These are phyloP conservation scores for Bibio marci DNA, from an alignment of 2,888 invertebrate species.

Conservation along the genomic window DNA sequence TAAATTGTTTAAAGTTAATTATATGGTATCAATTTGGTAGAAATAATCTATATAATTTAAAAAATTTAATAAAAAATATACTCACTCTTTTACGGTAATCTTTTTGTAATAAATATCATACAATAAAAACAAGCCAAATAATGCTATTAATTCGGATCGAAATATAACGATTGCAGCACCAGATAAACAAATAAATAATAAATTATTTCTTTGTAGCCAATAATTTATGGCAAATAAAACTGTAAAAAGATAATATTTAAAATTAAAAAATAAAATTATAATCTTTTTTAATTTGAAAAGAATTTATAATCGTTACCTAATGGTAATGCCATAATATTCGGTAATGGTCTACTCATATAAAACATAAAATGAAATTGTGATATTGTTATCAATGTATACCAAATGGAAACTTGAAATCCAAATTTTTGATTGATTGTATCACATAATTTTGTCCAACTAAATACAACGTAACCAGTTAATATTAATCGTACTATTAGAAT, in stretches of 20 bases:
- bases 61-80: constrained; percentile 9
- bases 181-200: constrained; percentile 63
- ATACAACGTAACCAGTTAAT: constrained; percentile 58
- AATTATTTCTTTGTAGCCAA: constrained; percentile 64
- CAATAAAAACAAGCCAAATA: constrained; percentile 71
- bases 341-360: constrained; percentile 84
- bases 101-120: constrained; percentile 58
- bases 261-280: constrained; percentile 6
- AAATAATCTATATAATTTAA: too few species aligned
- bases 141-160: constrained; percentile 71
- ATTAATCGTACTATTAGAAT: constrained; percentile 58
- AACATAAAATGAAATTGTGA: constrained; percentile 98
- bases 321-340: constrained; percentile 86
- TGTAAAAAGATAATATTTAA: constrained; percentile 40
- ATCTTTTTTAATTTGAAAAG: too few species aligned
- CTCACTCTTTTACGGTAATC: constrained; percentile 48
- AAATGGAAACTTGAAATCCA: constrained; percentile 59
- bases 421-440: constrained; percentile 58
- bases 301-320: constrained; percentile 76
- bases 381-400: constrained; percentile 69
- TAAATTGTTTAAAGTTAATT: neutral
- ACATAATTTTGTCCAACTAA: constrained; percentile 54
- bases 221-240: constrained; percentile 70
- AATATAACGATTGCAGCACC: constrained; percentile 81
- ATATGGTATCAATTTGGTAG: neutral